Evolutionary conservation across 2,113 vertebrate species (phyloP).

Genomic region (Entomyzon cyanotis): DNA sequence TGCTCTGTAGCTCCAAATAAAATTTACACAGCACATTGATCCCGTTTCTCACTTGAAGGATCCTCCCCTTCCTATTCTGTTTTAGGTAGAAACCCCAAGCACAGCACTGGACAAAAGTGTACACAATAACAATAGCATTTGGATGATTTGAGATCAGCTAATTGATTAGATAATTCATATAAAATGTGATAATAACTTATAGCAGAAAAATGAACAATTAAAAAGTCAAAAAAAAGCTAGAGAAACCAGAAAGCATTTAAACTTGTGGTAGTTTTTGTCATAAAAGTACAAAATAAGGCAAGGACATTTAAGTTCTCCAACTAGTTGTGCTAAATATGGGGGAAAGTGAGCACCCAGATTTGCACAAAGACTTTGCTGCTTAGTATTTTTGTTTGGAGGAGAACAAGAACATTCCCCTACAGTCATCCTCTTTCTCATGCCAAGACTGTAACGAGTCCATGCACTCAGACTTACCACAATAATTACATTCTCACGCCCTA

Average conservation of each 20-base stretch:
- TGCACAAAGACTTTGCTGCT: background rate
- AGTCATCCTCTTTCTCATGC: background rate
- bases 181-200: background rate
- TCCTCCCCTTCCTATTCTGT: background rate
- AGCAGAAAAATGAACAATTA: background rate
- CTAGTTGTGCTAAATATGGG: background rate
- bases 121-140: background rate
- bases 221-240: background rate
- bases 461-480: background rate
- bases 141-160: background rate
- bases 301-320: background rate
- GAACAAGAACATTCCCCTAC: background rate
- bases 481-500: constrained; percentile 40
- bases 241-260: background rate
- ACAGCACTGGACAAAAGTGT: background rate
- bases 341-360: background rate
- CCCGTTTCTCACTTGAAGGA: background rate
- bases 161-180: background rate
- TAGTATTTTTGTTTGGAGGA: background rate
- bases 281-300: background rate
- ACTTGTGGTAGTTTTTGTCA: background rate
- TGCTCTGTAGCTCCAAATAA: background rate
- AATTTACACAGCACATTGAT: background rate
- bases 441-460: background rate
- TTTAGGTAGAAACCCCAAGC: background rate